Base-by-base conservation (phyloP, 2,797 vertebrate species). In the Etheostoma perlongum region DNA sequence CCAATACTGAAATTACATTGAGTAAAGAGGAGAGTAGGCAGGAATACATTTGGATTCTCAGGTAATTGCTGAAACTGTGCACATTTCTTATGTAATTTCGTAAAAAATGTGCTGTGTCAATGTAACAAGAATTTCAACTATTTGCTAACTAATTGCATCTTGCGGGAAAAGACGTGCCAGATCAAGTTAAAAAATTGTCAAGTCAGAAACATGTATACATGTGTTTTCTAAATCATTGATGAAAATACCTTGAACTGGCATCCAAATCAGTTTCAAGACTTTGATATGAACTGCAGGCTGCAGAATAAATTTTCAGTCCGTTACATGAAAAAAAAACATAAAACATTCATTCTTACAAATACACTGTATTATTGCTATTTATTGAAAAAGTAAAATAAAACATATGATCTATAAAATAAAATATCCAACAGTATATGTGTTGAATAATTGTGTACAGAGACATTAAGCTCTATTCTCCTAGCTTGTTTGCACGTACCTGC, bases 1-100 rank as follows among this genome's bases (percentile, higher is more conserved):
- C 72, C 76, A 74, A 73, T 70, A 40, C 82, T 86, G 74, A 88
- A 87, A 88, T 85, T 86, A 88, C 49, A 81, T 72, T 40, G 25
- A 67, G 57, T 10, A 27, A 54, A 80, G 61, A 71, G n/a, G 27
- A 58, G 57, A 79, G 48, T 66, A 72, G 63, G 48, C 64, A 15
- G 16, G 21, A 78, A 76, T 67, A 76, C 62, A 85, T 74, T 60
- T 25, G 44, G 68, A 80, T 85, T 83, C 67, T 67, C 49, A 65
- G 68, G 68, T 78, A 47, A 47, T 72, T n/a, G 54, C 59, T 52
- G 36, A 62, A 78, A 65, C 73, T n/a, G 13, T 53, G 30, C 48
- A 67, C 4, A 27, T 67, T 30, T 76, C 27, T 23, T 62, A 19
- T 76, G 2, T 52, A 55, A 80, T 74, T 75, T 52, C 7, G 69